Conservation (phyloP, 1,140 invertebrate genomes). For the Ctenoplectra terminalis region DNA sequence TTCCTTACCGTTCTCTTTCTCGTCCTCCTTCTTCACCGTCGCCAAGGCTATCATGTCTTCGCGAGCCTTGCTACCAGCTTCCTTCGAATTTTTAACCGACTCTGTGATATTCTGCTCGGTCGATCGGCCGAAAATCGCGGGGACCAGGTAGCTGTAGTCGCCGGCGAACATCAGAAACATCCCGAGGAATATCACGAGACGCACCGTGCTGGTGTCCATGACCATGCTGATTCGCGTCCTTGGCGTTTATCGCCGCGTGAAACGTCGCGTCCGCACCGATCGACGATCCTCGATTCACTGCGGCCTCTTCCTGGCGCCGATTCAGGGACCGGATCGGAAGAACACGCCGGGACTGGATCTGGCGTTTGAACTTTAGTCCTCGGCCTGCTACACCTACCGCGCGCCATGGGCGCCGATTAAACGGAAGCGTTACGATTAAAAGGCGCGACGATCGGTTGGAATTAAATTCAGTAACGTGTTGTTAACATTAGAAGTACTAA, state of each 20-base stretch:
- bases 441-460: too few relatives aligned
- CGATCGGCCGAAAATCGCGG: constrained; percentile 76
- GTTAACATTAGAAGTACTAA: too few relatives aligned
- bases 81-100: constrained; percentile 58
- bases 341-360: constrained; percentile 10
- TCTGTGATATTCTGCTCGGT: constrained; percentile 62
- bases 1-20: constrained; percentile 74
- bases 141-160: constrained; percentile 77
- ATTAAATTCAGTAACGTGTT: too few relatives aligned
- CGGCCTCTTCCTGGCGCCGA: constrained; percentile 5
- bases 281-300: constrained; percentile 49
- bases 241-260: background rate
- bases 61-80: constrained; percentile 57
- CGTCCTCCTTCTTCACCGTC: constrained; percentile 59
- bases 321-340: constrained; percentile 19
- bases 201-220: constrained; percentile 80
- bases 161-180: constrained; percentile 81
- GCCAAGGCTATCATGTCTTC: constrained; percentile 50
- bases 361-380: constrained; percentile 35
- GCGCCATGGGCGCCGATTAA: constrained; percentile 1
- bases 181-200: constrained; percentile 80
- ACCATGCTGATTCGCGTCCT: constrained; percentile 24
- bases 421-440: constrained; percentile 1
- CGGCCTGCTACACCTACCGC: constrained; percentile 21
- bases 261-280: constrained; percentile 30